Evolutionary conservation across 1,140 invertebrate genomes (phyloP).

Genomic region (Antheraea mylitta): DNA sequence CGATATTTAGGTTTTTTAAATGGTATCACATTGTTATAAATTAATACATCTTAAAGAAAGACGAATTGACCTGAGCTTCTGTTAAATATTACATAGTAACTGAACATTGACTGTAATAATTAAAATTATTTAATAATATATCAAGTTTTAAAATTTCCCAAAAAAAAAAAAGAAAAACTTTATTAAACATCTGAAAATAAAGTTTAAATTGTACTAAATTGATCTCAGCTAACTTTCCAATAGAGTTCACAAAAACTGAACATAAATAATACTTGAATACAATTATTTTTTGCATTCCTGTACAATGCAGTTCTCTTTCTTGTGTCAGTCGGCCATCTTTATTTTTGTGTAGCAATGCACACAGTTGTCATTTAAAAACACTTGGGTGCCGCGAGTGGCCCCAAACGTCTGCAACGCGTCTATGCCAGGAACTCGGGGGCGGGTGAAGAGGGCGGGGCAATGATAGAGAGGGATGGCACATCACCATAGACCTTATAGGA

Average conservation of each 20-base stretch:
- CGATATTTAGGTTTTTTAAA: too few relatives aligned
- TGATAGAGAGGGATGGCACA: slow-evolving; percentile 42
- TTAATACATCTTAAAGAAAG: too few relatives aligned
- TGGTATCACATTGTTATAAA: too few relatives aligned
- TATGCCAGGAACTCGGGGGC: slow-evolving; percentile 26
- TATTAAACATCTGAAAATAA: too few relatives aligned
- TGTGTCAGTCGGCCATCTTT: slow-evolving; percentile 62
- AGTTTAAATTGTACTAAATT: too few relatives aligned
- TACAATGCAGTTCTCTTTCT: neutral
- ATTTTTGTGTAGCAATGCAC: slow-evolving; percentile 63
- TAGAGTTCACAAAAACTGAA: neutral
- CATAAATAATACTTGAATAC: neutral
- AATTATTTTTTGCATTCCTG: neutral
- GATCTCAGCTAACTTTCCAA: neutral
- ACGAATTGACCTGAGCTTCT: too few relatives aligned
- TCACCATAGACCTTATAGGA: slow-evolving; percentile 26
- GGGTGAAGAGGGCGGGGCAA: slow-evolving; percentile 32
- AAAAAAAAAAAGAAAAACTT: too few relatives aligned
- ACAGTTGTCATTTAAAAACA: slow-evolving; percentile 33
- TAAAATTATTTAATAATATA: too few relatives aligned
- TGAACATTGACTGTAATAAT: too few relatives aligned
- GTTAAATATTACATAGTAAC: too few relatives aligned
- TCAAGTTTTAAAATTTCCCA: too few relatives aligned
- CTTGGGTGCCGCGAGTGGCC: slow-evolving; percentile 21
- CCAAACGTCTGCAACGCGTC: slow-evolving; percentile 29